A percentile compares a stretch with the other conserved stretches of the same genome.
Evolutionary conservation across 2,888 invertebrate genomes (phyloP).

Genomic region (Papilio elwesi): DNA sequence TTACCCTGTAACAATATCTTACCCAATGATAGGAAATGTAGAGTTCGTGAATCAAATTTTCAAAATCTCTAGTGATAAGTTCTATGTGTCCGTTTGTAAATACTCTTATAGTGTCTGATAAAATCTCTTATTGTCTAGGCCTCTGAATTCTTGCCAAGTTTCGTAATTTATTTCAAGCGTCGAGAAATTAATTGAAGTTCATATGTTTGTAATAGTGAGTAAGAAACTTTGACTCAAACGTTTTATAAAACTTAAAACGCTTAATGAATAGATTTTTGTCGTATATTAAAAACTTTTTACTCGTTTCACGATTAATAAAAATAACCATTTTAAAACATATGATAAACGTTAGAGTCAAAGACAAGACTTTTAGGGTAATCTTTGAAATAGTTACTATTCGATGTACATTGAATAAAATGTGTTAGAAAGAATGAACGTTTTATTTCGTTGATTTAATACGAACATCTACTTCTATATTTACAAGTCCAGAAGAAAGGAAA

Average conservation of each 20-base stretch:
- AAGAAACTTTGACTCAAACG: constrained; percentile 42
- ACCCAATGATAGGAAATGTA: constrained; percentile 46
- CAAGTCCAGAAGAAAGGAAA: no score
- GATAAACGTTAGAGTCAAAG: constrained; percentile 46
- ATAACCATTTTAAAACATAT: no score
- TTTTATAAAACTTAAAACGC: neutral
- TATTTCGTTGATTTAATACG: constrained; percentile 38
- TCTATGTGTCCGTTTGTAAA: constrained; percentile 55
- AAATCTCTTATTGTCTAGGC: constrained; percentile 41
- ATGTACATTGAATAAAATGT: constrained; percentile 75
- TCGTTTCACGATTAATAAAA: no score
- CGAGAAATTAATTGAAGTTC: constrained; percentile 47
- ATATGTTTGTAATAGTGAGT: constrained; percentile 43
- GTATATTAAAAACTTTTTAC: neutral
- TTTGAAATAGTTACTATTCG: constrained; percentile 69
- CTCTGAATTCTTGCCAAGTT: constrained; percentile 52
- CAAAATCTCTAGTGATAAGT: constrained; percentile 43
- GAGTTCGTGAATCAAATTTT: constrained; percentile 43
- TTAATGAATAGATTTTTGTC: neutral
- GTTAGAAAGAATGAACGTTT: constrained; percentile 55
- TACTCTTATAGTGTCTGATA: constrained; percentile 52
- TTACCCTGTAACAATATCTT: constrained; percentile 55
- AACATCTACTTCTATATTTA: no score
- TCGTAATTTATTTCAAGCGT: constrained; percentile 45
- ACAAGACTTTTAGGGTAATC: constrained; percentile 62